Base-by-base conservation (phyloP, 2,113 vertebrate species). In the Mungos mungo region DNA sequence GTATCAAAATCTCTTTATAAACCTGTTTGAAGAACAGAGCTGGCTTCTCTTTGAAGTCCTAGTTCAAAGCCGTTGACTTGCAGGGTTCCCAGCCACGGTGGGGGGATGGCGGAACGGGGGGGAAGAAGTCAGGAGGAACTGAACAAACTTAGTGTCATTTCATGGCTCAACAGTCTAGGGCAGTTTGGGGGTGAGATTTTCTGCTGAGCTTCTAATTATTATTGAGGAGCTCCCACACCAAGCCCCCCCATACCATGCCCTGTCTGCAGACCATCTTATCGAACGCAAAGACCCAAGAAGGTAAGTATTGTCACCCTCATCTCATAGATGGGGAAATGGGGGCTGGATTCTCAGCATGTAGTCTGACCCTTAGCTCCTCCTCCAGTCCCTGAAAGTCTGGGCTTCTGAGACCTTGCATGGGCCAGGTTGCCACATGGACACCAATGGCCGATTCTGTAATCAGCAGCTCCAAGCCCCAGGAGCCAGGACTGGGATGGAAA, bases 1-100 rank as follows among this genome's bases (percentile, higher is more conserved):
- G 98, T 99, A 99, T 99, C 98, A 98, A 98, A 98, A 98, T 98
- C 98, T 98, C 98, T 98, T 98, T 98, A 98, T 98, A 98, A 98
- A 98, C 97, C 98, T 98, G 96, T 98, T 98, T 98, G 98, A 98
- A 98, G 98, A 98, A 98, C 98, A 98, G 98, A 98, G 98, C 95
- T 96, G 84, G 97, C 94, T 98, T 95, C 97, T 86, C 98, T 99
- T 98, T 99, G 98, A 99, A 98, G 98, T 98, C 95, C 84, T 96
- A 45, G 6, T 99, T 99, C 98, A 99, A 99, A 99, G 98, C 96
- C 97, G 38, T 97, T 96, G 97, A 96, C 92, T 96, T 60, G 97
- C 88, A 63, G 63, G 93, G 9, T 90, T 98, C 97, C 96, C 93
- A 98, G 94, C 86, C 97, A 79, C 68, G 47, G 95, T 63, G 88